Base-by-base conservation (phyloP, 2,888 invertebrate genomes). In the Platycnemis pennipes region DNA sequence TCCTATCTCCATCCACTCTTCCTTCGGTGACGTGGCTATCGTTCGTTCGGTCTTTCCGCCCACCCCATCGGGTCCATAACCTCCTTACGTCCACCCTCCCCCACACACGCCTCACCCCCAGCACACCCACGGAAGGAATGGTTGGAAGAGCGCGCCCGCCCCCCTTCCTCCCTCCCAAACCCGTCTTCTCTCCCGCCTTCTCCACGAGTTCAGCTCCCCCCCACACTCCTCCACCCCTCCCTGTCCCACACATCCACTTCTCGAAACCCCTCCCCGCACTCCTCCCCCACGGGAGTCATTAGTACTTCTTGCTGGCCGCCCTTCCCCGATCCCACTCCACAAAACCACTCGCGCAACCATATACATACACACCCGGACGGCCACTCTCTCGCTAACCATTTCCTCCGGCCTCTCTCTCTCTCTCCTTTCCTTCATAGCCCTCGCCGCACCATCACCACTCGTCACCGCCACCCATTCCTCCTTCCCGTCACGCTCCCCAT, bases 61-160 rank as follows among this genome's bases (percentile, higher is more conserved):
- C 77, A 77, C 37, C 77, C 77, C 77, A 77, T 77, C 77, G 77
- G 77, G 77, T 77, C 77, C 77, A 77, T 77, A 77, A 77, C 77
- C 77, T 77, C 77, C 77, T 77, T 77, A 77, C 77, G 77, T 77
- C 77, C 77, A n/a, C 77, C 77, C 77, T 16, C 31, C 77, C 77
- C 37, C 37, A 2, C n/a, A 7, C 63, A 3, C 37, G 2, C 77
- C 63, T 26, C 69, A 8, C 69, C 7, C 37, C 69, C 69, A 31
- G 26, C 26, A 37, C 37, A 37, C 77, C 37, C 37, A 37, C 37
- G 16, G 31, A 77, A 11, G 31, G 31, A 77, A 31, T 8, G 77
- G 26, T 3, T 31, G 77, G 37, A n/a, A 13, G 16, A 26, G 26
- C 5, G 63, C 26, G 26, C 16, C 26, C 1, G 63, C 26, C 37